phyloP scores from a whole-genome alignment of 2,113 vertebrate genomes.

The Vombatus ursinus region DNA sequence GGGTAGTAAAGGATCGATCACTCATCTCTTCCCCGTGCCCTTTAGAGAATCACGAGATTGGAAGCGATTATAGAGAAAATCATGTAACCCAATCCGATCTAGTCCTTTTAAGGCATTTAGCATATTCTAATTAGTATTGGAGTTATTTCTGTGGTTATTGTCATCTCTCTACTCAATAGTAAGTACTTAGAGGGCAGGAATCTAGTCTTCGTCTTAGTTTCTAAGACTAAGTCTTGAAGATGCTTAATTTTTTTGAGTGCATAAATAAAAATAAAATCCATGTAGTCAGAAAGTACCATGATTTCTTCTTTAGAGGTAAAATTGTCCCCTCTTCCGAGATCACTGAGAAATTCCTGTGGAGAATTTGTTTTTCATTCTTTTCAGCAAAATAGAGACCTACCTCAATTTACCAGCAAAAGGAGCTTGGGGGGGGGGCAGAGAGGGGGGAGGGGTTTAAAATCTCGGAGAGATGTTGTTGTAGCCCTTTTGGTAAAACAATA shows the following conservation, averaged over 20 bases:
- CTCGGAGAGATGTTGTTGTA: background rate
- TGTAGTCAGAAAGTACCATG: background rate
- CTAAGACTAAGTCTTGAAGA: background rate
- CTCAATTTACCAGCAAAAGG: background rate
- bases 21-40: background rate
- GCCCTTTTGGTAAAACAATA: background rate
- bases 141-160: background rate
- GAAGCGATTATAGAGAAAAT: background rate
- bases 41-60: background rate
- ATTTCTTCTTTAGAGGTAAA: background rate
- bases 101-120: background rate
- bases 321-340: background rate
- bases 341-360: background rate
- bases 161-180: background rate
- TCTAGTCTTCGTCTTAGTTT: background rate
- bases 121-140: background rate
- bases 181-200: background rate
- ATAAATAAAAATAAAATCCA: background rate
- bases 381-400: background rate
- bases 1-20: background rate
- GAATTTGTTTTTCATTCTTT: background rate
- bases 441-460: background rate
- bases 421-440: background rate
- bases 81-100: background rate
- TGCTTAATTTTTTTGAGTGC: background rate